Evolutionary conservation across 1,140 invertebrate species (phyloP), one percentile per base, ranked within the genome.

Genomic region (Pachyrhynchus sulphureomaculatus): DNA sequence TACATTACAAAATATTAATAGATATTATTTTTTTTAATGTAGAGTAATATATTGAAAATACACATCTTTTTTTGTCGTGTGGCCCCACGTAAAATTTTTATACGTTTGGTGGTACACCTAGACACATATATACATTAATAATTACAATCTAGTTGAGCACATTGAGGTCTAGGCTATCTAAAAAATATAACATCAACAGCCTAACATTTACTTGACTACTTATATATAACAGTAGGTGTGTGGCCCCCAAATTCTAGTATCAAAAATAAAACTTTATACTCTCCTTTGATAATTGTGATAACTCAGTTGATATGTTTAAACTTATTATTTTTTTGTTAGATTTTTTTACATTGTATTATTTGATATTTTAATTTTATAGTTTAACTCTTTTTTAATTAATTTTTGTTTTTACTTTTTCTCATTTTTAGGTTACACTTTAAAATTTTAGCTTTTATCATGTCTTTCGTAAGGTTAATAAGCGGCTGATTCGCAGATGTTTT

Each of bases 191-290:
- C 62, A 67, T 56, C 62, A 68, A 69, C 54, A 56, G 42, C 62
- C 65, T 69, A 65, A 69, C 59, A 67, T 48, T 67, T 65, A 64
- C n/a, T 44, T 18, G 33, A 37, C 61, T 68, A 66, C 23, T 23
- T 21, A 44, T 39, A 32, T 48, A 8, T 47, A 48, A 33, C 12
- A 13, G 36, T 51, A 59, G 64, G 56, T 57, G 61, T 64, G 60
- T 65, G 64, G 67, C 59, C 63, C 67, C 64, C 69, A 59, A 66
- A 68, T 65, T 64, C 61, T 61, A 52, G 56, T 71, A 71, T 71
- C 68, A 71, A 71, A 71, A 71, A 71, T 71, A 69, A 66, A 65
- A 66, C 47, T 62, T 41, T 59, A 67, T 70, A 66, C 61, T 67
- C 63, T 67, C 64, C 60, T 67, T 57, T 39, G 26, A 29, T 2